Evolutionary conservation across 2,113 vertebrate species (phyloP).

Genomic region (Hyla sarda): DNA sequence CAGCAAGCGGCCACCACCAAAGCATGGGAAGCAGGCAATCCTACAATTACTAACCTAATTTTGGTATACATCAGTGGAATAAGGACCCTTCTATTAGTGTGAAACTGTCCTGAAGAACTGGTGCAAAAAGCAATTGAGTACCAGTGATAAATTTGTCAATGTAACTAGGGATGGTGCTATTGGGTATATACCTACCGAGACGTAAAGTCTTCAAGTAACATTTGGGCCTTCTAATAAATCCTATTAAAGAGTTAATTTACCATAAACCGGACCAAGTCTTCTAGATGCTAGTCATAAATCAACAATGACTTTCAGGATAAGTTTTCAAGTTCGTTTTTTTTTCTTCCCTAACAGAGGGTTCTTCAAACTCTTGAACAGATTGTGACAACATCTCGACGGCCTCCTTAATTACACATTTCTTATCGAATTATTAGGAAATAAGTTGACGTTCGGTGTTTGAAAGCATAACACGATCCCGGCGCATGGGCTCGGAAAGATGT

Average conservation of each 20-base stretch:
- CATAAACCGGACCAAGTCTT: background rate
- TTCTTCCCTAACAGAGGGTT: background rate
- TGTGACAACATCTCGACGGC: conserved; percentile 13
- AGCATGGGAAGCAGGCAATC: no score
- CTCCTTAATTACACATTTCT: conserved; percentile 44
- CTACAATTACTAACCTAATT: background rate
- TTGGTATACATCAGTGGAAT: background rate
- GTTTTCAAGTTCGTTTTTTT: background rate
- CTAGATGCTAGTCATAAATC: background rate
- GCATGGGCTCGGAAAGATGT: background rate
- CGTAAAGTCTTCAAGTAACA: background rate
- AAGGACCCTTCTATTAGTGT: background rate
- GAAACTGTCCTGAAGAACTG: no score
- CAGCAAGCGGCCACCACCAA: no score
- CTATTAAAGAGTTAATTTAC: background rate
- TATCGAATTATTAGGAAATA: conserved; percentile 17
- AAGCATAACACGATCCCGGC: conserved; percentile 22
- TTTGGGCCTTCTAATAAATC: background rate
- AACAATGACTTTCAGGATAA: background rate
- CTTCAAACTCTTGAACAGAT: background rate
- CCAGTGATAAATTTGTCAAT: background rate
- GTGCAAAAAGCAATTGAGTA: no score
- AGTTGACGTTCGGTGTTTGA: background rate
- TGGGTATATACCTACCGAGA: background rate
- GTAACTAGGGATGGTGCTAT: background rate